These are phyloP conservation scores for Tangara arthus DNA, from an alignment of 2,797 vertebrate genomes.

Conservation along the genomic window DNA sequence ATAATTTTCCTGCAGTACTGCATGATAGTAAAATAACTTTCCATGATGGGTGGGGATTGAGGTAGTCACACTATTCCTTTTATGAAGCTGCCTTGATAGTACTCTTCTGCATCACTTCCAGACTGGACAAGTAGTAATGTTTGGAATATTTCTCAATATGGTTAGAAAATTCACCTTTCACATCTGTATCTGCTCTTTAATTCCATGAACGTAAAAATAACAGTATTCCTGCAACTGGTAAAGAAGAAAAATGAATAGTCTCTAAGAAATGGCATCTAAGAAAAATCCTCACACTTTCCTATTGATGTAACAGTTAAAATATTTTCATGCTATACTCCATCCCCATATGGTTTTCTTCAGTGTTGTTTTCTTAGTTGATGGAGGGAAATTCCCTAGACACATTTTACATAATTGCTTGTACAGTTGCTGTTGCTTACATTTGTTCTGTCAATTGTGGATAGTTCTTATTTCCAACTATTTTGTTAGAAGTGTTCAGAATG, in stretches of 20 bases:
- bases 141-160: background rate
- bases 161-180: background rate
- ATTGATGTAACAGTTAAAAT: slow-evolving; percentile 30
- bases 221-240: background rate
- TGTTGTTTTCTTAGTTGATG: slow-evolving; percentile 48
- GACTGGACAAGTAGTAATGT: background rate
- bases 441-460: slow-evolving; percentile 38
- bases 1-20: background rate
- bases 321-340: slow-evolving; percentile 28
- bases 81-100: background rate
- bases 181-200: background rate
- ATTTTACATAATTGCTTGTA: slow-evolving; percentile 44
- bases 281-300: background rate
- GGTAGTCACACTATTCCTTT: background rate
- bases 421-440: slow-evolving; percentile 44
- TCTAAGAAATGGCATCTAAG: background rate
- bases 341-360: slow-evolving; percentile 19
- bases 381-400: slow-evolving; percentile 41
- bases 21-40: background rate
- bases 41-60: background rate
- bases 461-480: slow-evolving; percentile 18
- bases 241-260: background rate
- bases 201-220: background rate
- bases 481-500: slow-evolving; percentile 10
- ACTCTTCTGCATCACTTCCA: background rate